Percentiles rank a stretch among this genome's conserved stretches.
phyloP scores from a whole-genome alignment of 2,797 vertebrate species.

The Onychomys torridus region DNA sequence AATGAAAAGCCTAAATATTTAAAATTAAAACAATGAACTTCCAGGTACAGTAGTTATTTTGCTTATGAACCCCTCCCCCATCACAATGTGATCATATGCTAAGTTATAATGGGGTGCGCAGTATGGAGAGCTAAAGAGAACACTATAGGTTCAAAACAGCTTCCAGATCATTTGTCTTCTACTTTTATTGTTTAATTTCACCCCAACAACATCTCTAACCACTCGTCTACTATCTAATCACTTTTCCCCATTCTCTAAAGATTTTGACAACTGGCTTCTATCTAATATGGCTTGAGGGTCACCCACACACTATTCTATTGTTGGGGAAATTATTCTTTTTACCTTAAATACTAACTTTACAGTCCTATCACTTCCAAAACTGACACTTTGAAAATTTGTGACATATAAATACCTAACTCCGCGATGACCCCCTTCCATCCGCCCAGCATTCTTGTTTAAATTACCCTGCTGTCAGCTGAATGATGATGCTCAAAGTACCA shows the following conservation, averaged over 20 bases:
- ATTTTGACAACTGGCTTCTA: not conserved
- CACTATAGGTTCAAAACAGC: not conserved
- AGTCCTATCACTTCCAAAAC: not conserved
- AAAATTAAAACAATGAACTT: not conserved
- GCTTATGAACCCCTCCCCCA: not conserved
- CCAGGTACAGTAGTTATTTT: not conserved
- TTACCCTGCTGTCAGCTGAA: not conserved
- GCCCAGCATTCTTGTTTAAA: not conserved
- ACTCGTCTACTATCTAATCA: not conserved
- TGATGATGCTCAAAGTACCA: not conserved
- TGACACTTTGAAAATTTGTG: not conserved
- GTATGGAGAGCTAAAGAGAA: not conserved
- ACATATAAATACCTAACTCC: not conserved
- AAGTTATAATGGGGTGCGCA: not conserved
- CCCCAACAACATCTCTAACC: not conserved
- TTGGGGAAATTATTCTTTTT: not conserved
- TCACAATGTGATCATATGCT: not conserved
- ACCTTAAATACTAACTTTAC: not conserved
- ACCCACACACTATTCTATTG: too few relatives aligned
- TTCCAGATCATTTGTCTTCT: not conserved
- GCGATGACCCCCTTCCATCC: not conserved
- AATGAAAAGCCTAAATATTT: not conserved
- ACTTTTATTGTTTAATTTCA: not conserved
- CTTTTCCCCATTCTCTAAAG: not conserved
- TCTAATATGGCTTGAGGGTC: not conserved